Evolutionary conservation across 2,888 invertebrate genomes (phyloP).

Genomic region (Drosophila tripunctata): DNA sequence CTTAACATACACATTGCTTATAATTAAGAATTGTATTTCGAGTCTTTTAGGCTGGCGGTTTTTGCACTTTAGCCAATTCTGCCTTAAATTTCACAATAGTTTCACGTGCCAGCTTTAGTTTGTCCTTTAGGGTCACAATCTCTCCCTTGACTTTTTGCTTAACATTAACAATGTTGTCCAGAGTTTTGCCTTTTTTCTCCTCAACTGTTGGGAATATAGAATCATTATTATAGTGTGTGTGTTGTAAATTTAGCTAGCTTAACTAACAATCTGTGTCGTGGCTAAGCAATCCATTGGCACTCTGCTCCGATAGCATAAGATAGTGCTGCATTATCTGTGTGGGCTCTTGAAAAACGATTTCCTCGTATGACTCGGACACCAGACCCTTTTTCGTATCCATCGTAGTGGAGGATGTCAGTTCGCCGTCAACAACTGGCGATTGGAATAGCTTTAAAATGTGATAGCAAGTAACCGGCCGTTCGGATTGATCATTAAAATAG

Average conservation of each 20-base stretch:
- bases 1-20: neutral
- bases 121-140: constrained; percentile 93
- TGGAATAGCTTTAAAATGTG: constrained; percentile 98
- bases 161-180: constrained; percentile 90
- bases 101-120: constrained; percentile 92
- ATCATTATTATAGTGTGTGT: neutral
- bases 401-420: constrained; percentile 73
- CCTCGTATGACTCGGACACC: constrained; percentile 97
- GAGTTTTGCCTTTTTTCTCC: constrained; percentile 92
- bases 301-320: constrained; percentile 88
- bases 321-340: constrained; percentile 94
- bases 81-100: constrained; percentile 93
- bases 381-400: constrained; percentile 88
- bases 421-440: constrained; percentile 86
- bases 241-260: neutral
- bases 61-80: constrained; percentile 86
- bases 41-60: constrained; percentile 50
- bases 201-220: constrained; percentile 92
- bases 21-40: neutral
- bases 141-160: constrained; percentile 93
- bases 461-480: constrained; percentile 94
- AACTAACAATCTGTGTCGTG: constrained; percentile 63
- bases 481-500: constrained; percentile 98
- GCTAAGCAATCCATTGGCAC: constrained; percentile 47
- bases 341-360: constrained; percentile 96